Evolutionary conservation across 2,113 vertebrate genomes (phyloP), one percentile per base, ranked within the genome.

Genomic region (Megatriorchis doriae): DNA sequence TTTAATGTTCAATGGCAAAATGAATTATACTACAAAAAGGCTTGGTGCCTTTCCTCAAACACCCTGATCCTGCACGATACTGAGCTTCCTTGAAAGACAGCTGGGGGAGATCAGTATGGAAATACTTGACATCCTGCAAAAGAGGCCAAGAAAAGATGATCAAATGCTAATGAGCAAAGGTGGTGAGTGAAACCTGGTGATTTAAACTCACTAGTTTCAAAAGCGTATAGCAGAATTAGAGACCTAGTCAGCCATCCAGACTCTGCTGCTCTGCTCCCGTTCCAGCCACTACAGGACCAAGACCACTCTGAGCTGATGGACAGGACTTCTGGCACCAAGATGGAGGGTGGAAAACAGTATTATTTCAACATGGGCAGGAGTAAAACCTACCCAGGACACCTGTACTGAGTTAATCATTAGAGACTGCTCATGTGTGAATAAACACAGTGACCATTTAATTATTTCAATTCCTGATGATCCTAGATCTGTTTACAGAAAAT

Each of bases 401-500:
- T 50, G 43, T 18, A 42, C 20, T 67, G 47, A 52, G 9, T 22
- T 48, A 93, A 65, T 6, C 17, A 8, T 0, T 73, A 45, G 61
- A 56, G 63, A 84, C 38, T 38, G 52, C 25, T 85, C 81, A 61
- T 20, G 47, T 71, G 55, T 85, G 86, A 96, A 80, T 52, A 52
- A 90, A 86, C 13, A 52, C 66, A 12, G n/a, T 68, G 82, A 81
- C 83, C 20, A 31, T 68, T 95, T 89, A 40, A 80, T 72, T 90
- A 85, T 90, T 94, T 91, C 26, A 56, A 3, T 65, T 91, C 77
- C 71, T 72, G 18, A 70, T 85, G 48, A 89, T 91, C 86, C 53
- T 50, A 81, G 63, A 85, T 81, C 80, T 95, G 55, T 62, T 96
- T 97, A 80, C 75, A 95, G 56, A 89, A 94, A 93, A 95, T 6